Base-by-base conservation (phyloP, 92 coral and sea anemone genomes). In the Siderastrea radians region DNA sequence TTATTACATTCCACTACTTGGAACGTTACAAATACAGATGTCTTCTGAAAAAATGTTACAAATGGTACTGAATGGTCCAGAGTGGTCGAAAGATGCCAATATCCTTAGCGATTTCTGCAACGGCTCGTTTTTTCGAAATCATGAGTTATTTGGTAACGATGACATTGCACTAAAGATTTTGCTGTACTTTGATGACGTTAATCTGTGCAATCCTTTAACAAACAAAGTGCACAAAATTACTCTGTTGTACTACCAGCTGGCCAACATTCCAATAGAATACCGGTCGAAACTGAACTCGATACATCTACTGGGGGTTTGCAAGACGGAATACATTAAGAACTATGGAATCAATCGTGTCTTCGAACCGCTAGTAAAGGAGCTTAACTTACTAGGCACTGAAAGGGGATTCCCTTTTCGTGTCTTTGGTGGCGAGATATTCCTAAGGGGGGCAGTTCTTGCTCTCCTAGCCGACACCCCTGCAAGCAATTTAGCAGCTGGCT, bases 301-400 rank as follows among this genome's bases (percentile, higher is more conserved):
- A 38, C 67, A 87, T 13, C 81, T 87, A 19, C 67, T 87, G 48
- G 91, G 75, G 9, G 72, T 80, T 7, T 81, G 74, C 19, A 87
- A 87, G n/a, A 79, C 57, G 8, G 47, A 61, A 7, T 38, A 71
- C 38, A 50, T 87, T 2, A 62, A 74, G 53, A 72, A 1, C 8
- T 87, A 68, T 53, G 91, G 82, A 3, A 55, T 87, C 3, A 81
- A 81, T 63, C 38, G 76, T 26, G 38, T 87, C 13, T 80, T 87
- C 12, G 77, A 72, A 26, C 91, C 91, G 7, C 73, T 87, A 6
- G 91, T 72, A 17, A 84, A 80, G n/a, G 91, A 87, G 4, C 86
- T 87, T 2, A 72, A 72, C 1, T 0, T 0, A 44, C 82, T 87
- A 61, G 91, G 81, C 48, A 62, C 61, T 19, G 80, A 87, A 15